Evolutionary conservation across 2,797 vertebrate species (phyloP).

Genomic region (Tokudaia tokunoshimensis): DNA sequence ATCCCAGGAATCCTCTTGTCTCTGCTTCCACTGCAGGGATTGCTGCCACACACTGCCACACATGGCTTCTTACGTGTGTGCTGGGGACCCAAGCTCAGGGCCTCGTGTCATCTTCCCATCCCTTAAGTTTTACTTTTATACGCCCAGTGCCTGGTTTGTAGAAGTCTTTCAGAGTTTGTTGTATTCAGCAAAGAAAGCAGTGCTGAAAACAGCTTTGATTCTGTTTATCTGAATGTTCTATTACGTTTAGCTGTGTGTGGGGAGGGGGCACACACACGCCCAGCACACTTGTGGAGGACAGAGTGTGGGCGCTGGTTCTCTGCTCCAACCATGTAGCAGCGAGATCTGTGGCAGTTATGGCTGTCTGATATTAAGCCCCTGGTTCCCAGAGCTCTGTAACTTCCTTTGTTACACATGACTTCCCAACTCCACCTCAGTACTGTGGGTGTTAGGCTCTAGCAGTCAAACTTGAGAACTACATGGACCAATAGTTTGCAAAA

Average conservation of each 20-base stretch:
- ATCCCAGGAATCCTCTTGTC: background rate
- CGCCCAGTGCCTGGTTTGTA: background rate
- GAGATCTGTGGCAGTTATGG: background rate
- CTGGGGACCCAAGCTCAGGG: background rate
- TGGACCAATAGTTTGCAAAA: background rate
- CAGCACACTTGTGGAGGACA: background rate
- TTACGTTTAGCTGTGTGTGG: background rate
- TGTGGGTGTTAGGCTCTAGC: background rate
- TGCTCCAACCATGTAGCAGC: background rate
- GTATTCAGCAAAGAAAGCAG: slow-evolving; percentile 34
- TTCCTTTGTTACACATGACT: background rate
- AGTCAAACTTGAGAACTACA: slow-evolving; percentile 24
- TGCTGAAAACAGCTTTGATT: slow-evolving; percentile 41
- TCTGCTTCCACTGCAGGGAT: background rate
- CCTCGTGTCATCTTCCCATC: background rate
- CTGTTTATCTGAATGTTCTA: background rate
- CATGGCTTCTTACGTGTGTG: background rate
- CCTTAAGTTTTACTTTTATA: slow-evolving; percentile 32
- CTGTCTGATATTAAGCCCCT: slow-evolving; percentile 5
- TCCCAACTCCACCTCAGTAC: slow-evolving; percentile 25
- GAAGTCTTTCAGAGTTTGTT: slow-evolving; percentile 29
- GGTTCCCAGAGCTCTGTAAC: background rate
- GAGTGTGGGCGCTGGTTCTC: background rate
- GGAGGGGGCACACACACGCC: too few species aligned
- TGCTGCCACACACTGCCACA: background rate